A percentile compares a stretch with the other conserved stretches of the same genome.
Conservation (phyloP, 2,797 vertebrate species). For the Anomalospiza imberbis region DNA sequence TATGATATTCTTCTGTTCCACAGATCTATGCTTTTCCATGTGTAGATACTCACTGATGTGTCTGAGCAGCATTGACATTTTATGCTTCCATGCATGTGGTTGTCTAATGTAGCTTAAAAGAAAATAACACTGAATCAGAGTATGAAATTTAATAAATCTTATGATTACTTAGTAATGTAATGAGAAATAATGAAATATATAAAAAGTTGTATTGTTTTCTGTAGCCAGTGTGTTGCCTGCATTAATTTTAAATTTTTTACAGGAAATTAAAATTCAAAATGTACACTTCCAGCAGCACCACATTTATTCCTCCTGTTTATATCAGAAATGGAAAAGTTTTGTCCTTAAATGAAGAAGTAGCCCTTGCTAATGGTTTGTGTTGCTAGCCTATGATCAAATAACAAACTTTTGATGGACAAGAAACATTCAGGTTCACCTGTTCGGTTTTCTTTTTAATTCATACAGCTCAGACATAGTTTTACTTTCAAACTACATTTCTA, state of each 20-base stretch:
- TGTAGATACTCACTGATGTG: background rate
- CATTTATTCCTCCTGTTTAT: background rate
- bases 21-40: background rate
- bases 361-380: background rate
- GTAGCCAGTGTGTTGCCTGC: background rate
- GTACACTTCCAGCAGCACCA: background rate
- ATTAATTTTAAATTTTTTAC: background rate
- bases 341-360: background rate
- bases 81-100: background rate
- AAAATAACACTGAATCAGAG: background rate
- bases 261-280: background rate
- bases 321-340: background rate
- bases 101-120: background rate
- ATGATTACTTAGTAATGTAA: background rate
- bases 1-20: background rate
- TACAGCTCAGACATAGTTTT: background rate
- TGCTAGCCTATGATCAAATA: background rate
- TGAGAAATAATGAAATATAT: background rate
- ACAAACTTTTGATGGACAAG: background rate
- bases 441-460: background rate
- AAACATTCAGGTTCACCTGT: background rate
- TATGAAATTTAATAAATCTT: background rate
- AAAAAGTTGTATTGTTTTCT: background rate
- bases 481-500: background rate
- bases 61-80: background rate